A percentile compares a stretch with the other conserved stretches of the same genome.
phyloP scores from a whole-genome alignment of 2,113 vertebrate species.

The Tamias sibiricus region DNA sequence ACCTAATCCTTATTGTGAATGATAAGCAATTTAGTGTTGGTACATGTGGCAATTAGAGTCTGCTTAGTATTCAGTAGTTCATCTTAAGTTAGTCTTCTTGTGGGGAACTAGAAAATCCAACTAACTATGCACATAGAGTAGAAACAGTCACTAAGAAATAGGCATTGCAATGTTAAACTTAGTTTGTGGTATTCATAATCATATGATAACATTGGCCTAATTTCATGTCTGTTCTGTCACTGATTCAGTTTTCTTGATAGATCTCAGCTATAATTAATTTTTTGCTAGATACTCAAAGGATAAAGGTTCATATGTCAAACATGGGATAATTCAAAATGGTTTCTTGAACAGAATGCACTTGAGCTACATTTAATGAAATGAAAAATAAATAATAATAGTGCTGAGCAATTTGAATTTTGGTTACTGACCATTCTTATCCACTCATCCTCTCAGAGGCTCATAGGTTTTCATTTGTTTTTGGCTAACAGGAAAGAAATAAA shows the following conservation, averaged over 20 bases:
- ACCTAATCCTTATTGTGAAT: neutral
- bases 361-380: neutral
- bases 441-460: neutral
- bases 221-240: neutral
- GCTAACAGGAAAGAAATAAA: constrained; percentile 10
- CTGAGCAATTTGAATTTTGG: neutral
- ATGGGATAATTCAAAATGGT: neutral
- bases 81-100: neutral
- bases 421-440: constrained; percentile 34
- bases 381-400: neutral
- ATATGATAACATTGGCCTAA: neutral
- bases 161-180: neutral
- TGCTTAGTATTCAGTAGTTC: neutral
- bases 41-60: neutral
- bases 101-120: neutral
- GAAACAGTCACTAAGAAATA: neutral
- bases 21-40: neutral
- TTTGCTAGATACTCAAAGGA: constrained; percentile 23
- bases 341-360: constrained; percentile 27
- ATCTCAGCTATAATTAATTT: neutral
- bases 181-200: constrained; percentile 1
- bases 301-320: neutral
- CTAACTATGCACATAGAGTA: neutral
- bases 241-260: neutral
- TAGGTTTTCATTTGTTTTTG: neutral